phyloP scores from a whole-genome alignment of 2,888 invertebrate genomes.

The Tryphoninae sp. region DNA sequence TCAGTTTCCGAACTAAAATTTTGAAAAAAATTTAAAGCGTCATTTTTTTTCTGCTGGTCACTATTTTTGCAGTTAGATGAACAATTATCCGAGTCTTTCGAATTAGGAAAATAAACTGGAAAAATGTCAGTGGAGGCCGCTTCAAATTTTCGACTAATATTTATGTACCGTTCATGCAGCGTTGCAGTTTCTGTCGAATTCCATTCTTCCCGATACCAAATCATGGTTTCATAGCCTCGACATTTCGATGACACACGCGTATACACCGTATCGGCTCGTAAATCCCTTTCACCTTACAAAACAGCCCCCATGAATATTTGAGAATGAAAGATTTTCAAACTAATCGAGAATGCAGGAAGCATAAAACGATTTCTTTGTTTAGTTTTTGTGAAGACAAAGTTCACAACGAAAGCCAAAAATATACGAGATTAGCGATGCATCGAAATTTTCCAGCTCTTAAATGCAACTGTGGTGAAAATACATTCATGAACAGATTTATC shows the following conservation, averaged over 20 bases:
- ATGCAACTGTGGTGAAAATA: too few species aligned
- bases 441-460: too few species aligned
- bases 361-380: not conserved
- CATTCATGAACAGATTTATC: too few species aligned
- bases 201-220: slow-evolving; percentile 14
- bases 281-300: slow-evolving; percentile 11
- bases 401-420: not conserved
- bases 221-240: slow-evolving; percentile 32
- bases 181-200: not conserved
- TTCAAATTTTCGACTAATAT: not conserved
- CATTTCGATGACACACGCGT: slow-evolving; percentile 21
- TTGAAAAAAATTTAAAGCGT: too few species aligned
- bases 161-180: not conserved
- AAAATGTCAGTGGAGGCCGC: not conserved
- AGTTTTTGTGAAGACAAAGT: not conserved
- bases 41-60: too few species aligned
- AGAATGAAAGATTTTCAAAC: slow-evolving; percentile 10
- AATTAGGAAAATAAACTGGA: too few species aligned
- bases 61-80: too few species aligned
- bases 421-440: not conserved
- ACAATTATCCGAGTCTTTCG: too few species aligned
- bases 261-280: slow-evolving; percentile 8
- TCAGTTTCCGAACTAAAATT: too few species aligned
- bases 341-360: not conserved
- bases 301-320: not conserved